Percentiles rank a stretch among this genome's conserved stretches.
Evolutionary conservation across 2,113 vertebrate species (phyloP).

Genomic region (Paracanthobrama guichenoti): DNA sequence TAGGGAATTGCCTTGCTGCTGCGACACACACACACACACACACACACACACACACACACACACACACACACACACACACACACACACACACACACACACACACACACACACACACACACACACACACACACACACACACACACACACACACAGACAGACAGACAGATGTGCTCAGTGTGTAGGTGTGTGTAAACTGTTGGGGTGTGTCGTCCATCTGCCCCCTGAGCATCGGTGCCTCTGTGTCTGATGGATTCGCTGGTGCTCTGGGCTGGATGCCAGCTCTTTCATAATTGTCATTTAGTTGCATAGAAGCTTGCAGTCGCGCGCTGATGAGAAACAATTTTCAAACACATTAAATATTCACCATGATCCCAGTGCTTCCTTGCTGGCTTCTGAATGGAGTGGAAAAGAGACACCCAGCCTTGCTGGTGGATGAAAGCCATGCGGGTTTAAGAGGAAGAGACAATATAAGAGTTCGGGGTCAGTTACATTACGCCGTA

Average conservation of each 20-base stretch:
- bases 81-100: background rate
- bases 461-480: constrained; percentile 10
- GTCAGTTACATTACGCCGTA: background rate
- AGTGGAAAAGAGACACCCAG: constrained; percentile 40
- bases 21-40: background rate
- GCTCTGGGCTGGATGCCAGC: constrained; percentile 45
- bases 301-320: constrained; percentile 46
- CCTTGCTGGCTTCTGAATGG: constrained; percentile 34
- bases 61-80: background rate
- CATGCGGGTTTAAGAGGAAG: background rate
- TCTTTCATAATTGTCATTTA: constrained; percentile 55
- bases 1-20: background rate
- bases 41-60: background rate
- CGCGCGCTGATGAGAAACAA: constrained; percentile 54
- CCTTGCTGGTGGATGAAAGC: constrained; percentile 26
- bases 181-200: background rate
- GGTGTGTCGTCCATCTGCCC: constrained; percentile 14
- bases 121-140: background rate
- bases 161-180: constrained; percentile 4
- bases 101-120: background rate
- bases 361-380: constrained; percentile 44
- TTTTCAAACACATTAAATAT: constrained; percentile 61
- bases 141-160: background rate
- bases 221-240: constrained; percentile 49
- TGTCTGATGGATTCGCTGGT: constrained; percentile 55